phyloP scores from a whole-genome alignment of 2,888 invertebrate genomes.

The Metallyticus violacea region DNA sequence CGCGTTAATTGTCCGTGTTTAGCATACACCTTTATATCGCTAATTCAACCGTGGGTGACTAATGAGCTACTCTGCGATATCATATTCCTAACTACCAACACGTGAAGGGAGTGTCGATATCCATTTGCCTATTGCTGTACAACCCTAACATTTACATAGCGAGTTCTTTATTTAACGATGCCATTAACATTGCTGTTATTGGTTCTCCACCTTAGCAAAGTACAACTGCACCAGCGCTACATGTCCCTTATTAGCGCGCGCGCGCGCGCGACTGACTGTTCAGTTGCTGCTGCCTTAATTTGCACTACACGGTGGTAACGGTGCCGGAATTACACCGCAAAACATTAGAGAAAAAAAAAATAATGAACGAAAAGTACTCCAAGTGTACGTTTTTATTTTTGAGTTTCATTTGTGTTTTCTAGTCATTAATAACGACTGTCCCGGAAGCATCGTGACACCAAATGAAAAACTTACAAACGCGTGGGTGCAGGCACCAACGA shows the following conservation, averaged over 20 bases:
- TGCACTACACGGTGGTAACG: not conserved
- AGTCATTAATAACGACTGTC: not conserved
- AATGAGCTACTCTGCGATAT: not conserved
- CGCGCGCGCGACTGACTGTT: not conserved
- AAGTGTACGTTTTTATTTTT: not conserved
- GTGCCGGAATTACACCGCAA: not conserved
- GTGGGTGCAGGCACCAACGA: not conserved
- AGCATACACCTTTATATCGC: not conserved
- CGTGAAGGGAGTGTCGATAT: not conserved
- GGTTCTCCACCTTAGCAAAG: not conserved
- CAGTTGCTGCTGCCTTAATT: not conserved
- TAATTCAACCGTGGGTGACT: not conserved
- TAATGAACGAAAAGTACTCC: not conserved
- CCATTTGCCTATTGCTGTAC: too few species aligned
- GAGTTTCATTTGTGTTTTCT: not conserved
- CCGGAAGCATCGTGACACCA: not conserved
- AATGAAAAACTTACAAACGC: not conserved
- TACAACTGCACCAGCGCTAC: too few species aligned
- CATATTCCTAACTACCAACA: not conserved
- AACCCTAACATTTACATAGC: not conserved
- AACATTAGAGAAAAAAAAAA: too few species aligned
- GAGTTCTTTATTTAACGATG: not conserved
- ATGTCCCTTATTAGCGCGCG: not conserved
- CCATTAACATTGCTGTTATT: not conserved
- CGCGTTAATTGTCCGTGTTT: not conserved